Evolutionary conservation across 2,888 invertebrate genomes (phyloP).

Genomic region (Agriopis aurantiaria): DNA sequence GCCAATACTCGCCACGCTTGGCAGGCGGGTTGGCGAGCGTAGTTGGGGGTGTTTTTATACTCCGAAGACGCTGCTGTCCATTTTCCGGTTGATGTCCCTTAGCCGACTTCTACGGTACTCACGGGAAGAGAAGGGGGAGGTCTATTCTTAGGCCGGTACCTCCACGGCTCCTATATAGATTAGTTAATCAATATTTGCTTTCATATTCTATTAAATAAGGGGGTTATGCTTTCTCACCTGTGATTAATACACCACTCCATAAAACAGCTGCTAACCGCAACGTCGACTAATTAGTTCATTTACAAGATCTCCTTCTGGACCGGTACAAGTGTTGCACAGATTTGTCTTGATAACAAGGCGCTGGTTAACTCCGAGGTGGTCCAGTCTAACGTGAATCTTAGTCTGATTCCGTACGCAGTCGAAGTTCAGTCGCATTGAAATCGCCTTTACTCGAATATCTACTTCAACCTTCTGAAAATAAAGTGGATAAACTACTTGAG

Average conservation of each 20-base stretch:
- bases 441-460: background rate
- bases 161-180: background rate
- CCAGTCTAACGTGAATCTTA: constrained; percentile 13
- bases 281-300: constrained; percentile 53
- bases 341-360: constrained; percentile 52
- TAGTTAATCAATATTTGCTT: background rate
- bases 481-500: background rate
- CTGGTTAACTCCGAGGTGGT: constrained; percentile 32
- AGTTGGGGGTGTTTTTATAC: no score
- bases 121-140: no score
- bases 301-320: constrained; percentile 45
- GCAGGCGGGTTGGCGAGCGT: no score
- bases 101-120: no score
- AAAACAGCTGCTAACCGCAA: constrained; percentile 50
- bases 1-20: no score
- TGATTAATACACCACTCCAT: constrained; percentile 45
- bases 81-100: no score
- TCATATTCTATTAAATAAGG: background rate
- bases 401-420: background rate
- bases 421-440: background rate
- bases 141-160: no score
- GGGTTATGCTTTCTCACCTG: background rate
- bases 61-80: no score
- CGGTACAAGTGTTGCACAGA: constrained; percentile 44
- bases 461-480: background rate